These are phyloP conservation scores for Vespertilio murinus DNA, from an alignment of 2,797 vertebrate genomes.

Conservation along the genomic window DNA sequence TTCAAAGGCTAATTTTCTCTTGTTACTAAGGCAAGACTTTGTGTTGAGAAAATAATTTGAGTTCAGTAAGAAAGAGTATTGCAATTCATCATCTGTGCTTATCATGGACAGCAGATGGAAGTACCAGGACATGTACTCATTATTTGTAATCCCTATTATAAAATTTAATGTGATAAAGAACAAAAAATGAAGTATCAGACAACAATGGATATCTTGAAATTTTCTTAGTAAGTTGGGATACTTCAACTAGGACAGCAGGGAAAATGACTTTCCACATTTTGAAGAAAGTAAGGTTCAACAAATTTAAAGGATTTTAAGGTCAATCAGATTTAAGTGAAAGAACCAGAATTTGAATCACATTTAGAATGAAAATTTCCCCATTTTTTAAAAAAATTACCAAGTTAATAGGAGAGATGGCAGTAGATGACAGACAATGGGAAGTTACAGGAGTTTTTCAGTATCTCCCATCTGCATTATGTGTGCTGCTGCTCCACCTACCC, in stretches of 20 bases:
- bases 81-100: neutral
- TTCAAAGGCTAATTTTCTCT: neutral
- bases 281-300: neutral
- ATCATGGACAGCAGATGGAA: neutral
- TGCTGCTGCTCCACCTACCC: neutral
- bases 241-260: neutral
- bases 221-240: neutral
- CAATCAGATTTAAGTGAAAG: neutral
- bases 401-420: neutral
- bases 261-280: neutral
- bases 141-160: neutral
- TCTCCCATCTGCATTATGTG: neutral
- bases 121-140: neutral
- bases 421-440: no score
- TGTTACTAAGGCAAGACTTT: neutral
- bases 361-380: neutral
- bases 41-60: neutral
- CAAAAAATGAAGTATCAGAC: neutral
- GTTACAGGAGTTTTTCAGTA: neutral
- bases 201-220: neutral
- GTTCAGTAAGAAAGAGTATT: neutral
- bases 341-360: neutral
- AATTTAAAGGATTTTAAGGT: neutral
- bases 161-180: neutral
- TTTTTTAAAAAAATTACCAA: neutral